Conservation (phyloP, 1,140 invertebrate species). For the Zaprionus vittiger region DNA sequence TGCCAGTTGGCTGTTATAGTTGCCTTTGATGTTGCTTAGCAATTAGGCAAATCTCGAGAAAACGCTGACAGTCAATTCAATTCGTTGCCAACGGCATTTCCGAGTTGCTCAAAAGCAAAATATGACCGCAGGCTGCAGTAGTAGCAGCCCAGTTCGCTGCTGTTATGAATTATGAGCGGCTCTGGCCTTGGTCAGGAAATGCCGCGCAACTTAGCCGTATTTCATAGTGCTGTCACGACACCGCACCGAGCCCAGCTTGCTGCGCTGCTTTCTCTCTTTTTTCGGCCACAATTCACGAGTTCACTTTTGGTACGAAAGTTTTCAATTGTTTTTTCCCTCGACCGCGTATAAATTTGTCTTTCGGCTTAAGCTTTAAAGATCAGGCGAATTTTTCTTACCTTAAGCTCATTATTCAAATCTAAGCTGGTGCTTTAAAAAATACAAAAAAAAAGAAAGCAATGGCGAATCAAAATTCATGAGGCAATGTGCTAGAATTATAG, state of each 20-base stretch:
- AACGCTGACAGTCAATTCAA: slow-evolving; percentile 45
- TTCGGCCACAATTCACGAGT: slow-evolving; percentile 23
- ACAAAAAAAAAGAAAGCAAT: slow-evolving; percentile 24
- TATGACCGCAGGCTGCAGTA: slow-evolving; percentile 21
- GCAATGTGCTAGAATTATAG: slow-evolving; percentile 74
- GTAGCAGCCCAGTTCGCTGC: slow-evolving; percentile 1
- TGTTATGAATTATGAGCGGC: slow-evolving; percentile 44
- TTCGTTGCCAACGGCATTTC: slow-evolving; percentile 27
- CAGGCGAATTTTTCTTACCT: slow-evolving; percentile 43
- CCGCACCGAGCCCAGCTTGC: not conserved
- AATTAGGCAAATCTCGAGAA: slow-evolving; percentile 55
- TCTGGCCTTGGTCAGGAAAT: slow-evolving; percentile 26
- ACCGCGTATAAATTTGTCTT: slow-evolving; percentile 42
- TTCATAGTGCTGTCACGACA: slow-evolving; percentile 25
- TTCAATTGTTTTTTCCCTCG: slow-evolving; percentile 47
- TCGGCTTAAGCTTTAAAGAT: slow-evolving; percentile 39
- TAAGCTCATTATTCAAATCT: slow-evolving; percentile 71
- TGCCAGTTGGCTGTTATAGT: slow-evolving; percentile 16
- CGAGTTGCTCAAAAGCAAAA: slow-evolving; percentile 27
- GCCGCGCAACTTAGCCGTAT: slow-evolving; percentile 41
- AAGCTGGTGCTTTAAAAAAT: slow-evolving; percentile 59
- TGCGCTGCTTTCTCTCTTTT: not conserved
- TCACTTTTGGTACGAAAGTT: slow-evolving; percentile 32
- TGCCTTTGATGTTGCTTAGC: slow-evolving; percentile 41
- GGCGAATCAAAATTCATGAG: slow-evolving; percentile 77